Evolutionary conservation across 2,797 vertebrate genomes (phyloP), one percentile per base, ranked within the genome.

Genomic region (Alca torda): DNA sequence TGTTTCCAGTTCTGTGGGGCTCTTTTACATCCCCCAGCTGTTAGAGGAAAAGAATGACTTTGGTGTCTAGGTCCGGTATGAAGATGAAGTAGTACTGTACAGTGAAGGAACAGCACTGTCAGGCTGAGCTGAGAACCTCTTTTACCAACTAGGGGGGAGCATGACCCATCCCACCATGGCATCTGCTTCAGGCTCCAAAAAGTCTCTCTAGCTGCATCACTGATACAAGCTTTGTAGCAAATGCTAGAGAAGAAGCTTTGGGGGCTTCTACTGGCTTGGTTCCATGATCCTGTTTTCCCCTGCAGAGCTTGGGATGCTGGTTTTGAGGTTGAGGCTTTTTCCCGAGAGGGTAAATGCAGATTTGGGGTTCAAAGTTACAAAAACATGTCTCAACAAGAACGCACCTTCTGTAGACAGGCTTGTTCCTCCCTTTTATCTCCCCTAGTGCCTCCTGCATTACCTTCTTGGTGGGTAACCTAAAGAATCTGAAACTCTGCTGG

Each of bases 321-420:
- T 67, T 72, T 86, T 81, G 24, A 68, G 30, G 33, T 11, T n/a
- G 41, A 76, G 31, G 50, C 59, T 53, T 87, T 70, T 77, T 57
- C 23, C 30, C 3, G 6, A 39, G 24, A 87, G 24, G 30, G n/a
- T 41, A 60, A 48, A 78, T 23, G 37, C 9, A 11, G 48, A 50
- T 25, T 50, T 25, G 13, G 11, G 12, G 53, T 78, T 67, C 20
- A 16, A 70, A 86, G 19, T 51, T 39, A 37, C 14, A 31, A 65
- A 76, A 46, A 18, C 2, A 5, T 5, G 6, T 6, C 73, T 33
- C 8, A 23, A 0, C 39, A 18, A 64, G 35, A 78, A 78, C 0
- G 0, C 13, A 51, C 25, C 39, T 51, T 31, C 53, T n/a, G 23
- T 5, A 30, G 26, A 12, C 26, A 26, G 14, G 33, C 60, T 57